Conservation (phyloP, 2,888 invertebrate genomes). For the Corbicula japonica region DNA sequence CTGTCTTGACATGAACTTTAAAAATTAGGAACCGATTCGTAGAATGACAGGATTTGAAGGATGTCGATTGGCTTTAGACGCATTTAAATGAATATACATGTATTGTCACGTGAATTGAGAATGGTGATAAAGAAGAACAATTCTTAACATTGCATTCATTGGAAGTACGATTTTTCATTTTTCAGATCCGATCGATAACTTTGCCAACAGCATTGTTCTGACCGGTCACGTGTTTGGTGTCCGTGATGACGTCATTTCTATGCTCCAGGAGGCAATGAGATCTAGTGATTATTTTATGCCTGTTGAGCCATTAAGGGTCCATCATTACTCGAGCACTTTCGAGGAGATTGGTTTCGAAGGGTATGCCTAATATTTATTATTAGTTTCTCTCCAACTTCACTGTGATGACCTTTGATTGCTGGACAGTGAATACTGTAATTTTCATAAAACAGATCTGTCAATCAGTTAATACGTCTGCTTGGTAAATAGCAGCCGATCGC, state of each 20-base stretch:
- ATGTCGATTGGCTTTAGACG: no score
- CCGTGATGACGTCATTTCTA: slow-evolving; percentile 8
- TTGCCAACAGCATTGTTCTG: slow-evolving; percentile 10
- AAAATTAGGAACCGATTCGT: no score
- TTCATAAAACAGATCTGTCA: not conserved
- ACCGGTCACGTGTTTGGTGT: slow-evolving; percentile 9
- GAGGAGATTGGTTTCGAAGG: slow-evolving; percentile 17
- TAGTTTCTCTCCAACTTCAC: not conserved
- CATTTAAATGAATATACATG: no score
- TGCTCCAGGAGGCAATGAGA: not conserved
- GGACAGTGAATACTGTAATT: not conserved
- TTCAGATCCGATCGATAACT: not conserved
- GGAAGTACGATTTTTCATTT: no score
- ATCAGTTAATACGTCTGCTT: no score
- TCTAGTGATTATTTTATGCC: slow-evolving; percentile 10
- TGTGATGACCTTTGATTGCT: not conserved
- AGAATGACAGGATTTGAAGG: no score
- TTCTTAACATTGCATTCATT: no score
- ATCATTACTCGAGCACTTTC: not conserved
- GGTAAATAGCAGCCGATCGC: no score
- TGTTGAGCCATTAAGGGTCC: not conserved
- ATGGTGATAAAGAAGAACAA: no score
- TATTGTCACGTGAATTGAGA: no score
- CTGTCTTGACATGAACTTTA: no score
- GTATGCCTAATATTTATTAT: not conserved